Evolutionary conservation across 2,797 vertebrate species (phyloP), one percentile per base, ranked within the genome.

Genomic region (Scyliorhinus canicula): DNA sequence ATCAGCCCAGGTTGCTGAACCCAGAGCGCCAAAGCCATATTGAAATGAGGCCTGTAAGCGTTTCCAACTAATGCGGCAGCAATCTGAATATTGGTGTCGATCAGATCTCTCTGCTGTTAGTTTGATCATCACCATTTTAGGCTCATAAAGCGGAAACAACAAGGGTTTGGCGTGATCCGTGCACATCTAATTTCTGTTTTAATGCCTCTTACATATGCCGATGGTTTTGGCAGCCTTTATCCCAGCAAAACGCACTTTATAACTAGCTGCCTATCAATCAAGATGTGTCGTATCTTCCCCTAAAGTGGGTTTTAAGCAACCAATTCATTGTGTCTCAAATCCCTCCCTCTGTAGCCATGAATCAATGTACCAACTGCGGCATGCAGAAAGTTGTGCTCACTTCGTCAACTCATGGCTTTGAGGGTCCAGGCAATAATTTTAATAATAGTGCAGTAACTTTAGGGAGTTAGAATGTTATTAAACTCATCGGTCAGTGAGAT

Each of bases 391-490:
- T 65, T n/a, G 4, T 6, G n/a, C 57, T 63, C 60, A 91, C 21
- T 91, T 63, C 26, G 88, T 26, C 60, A 91, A 44, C 88, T 44
- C 60, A 91, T 31, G 40, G 26, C 74, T 50, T 74, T 94, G 65
- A 31, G 28, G 12, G 74, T 14, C 47, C 35, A 90, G 55, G 12
- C 55, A n/a, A 60, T n/a, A 28, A 6, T 90, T 52, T 94, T 94
- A 94, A 52, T 52, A 94, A 52, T 52, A 47, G 28, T 35, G 28
- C 67, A 94, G 67, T 21, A 71, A 94, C 93, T 74, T 71, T 50
- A 74, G 47, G 47, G 93, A 94, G 93, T 94, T 71, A 4, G 67
- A 52, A 94, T 74, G 65, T 94, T 94, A 94, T 94, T 94, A 69
- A 94, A 14, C 26, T 52, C 93, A 94, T 71, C 44, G 40, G 40